phyloP scores from a whole-genome alignment of 2,797 vertebrate species.

The Tangara arthus region DNA sequence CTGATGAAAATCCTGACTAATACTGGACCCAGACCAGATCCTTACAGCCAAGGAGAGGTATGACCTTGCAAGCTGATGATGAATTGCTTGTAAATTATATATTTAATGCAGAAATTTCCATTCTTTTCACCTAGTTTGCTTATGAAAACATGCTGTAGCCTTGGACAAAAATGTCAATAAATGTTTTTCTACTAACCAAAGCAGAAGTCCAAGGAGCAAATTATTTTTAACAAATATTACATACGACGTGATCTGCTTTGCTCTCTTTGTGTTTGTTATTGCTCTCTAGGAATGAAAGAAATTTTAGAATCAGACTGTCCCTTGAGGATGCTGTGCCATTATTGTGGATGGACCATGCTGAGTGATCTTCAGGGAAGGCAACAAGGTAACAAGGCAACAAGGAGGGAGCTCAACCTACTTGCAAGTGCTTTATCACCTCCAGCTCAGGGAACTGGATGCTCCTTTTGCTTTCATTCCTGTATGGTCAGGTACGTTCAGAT shows the following conservation, averaged over 20 bases:
- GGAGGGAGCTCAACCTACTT: background rate
- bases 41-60: background rate
- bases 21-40: background rate
- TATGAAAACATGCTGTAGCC: background rate
- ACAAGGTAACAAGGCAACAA: background rate
- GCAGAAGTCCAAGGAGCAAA: background rate
- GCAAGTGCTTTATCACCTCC: background rate
- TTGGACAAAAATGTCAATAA: background rate
- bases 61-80: background rate
- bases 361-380: background rate
- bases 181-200: background rate
- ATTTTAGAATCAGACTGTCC: background rate
- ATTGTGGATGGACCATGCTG: no score
- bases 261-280: background rate
- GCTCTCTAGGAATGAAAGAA: background rate
- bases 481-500: no score
- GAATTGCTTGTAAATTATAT: background rate
- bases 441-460: background rate
- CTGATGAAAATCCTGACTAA: background rate
- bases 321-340: background rate
- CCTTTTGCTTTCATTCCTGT: background rate
- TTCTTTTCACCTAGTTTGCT: background rate
- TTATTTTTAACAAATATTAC: background rate
- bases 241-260: fast-evolving
- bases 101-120: background rate